A percentile compares a stretch with the other conserved stretches of the same genome.
phyloP scores from a whole-genome alignment of 2,797 vertebrate species.

The Austrolebias charrua region DNA sequence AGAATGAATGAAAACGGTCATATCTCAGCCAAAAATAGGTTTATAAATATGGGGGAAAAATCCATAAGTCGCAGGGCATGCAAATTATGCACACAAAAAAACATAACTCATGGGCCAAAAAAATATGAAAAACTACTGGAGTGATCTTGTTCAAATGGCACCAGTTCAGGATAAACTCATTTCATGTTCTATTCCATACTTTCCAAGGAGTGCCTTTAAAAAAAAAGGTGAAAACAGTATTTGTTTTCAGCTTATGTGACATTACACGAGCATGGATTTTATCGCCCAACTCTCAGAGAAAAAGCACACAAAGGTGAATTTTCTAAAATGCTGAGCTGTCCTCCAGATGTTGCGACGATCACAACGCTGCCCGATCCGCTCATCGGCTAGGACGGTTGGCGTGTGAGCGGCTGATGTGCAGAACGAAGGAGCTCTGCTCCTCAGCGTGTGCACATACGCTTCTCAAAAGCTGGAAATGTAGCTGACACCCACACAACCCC shows the following conservation, averaged over 20 bases:
- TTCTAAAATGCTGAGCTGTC: conserved; percentile 9
- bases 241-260: not conserved
- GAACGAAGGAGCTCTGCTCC: not conserved
- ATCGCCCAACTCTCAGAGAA: not conserved
- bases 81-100: too few relatives aligned
- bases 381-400: not conserved
- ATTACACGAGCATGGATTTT: not conserved
- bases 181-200: too few relatives aligned
- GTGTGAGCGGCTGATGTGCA: not conserved
- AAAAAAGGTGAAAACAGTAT: not conserved
- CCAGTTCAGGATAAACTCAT: too few relatives aligned
- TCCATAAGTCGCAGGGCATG: too few relatives aligned
- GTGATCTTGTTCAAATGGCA: not conserved
- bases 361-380: not conserved
- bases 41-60: too few relatives aligned
- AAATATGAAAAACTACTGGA: not conserved
- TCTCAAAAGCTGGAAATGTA: conserved; percentile 34
- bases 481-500: conserved; percentile 23
- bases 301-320: conserved; percentile 3
- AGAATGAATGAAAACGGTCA: too few relatives aligned
- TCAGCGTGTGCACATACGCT: conserved; percentile 14
- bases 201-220: too few relatives aligned
- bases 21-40: too few relatives aligned
- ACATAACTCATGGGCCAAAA: too few relatives aligned
- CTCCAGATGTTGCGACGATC: not conserved